A percentile compares a stretch with the other conserved stretches of the same genome.
Conservation (phyloP, 2,113 vertebrate species). For the Isichthys henryi region DNA sequence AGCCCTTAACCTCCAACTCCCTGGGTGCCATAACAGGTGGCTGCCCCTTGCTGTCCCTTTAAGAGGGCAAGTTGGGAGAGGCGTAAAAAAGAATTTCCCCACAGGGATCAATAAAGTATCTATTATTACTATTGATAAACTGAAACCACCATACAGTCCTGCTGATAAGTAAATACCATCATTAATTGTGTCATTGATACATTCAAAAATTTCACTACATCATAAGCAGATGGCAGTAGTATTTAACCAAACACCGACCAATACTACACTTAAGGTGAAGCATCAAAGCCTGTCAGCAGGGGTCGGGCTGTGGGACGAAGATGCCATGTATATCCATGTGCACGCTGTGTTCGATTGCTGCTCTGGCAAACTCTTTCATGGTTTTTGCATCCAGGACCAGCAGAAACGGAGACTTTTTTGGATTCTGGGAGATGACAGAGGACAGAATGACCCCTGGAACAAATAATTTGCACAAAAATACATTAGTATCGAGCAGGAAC, state of each 20-base stretch:
- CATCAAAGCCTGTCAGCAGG: background rate
- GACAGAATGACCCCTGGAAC: conserved; percentile 76
- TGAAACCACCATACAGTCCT: background rate
- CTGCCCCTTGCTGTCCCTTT: too few relatives aligned
- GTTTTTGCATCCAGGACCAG: conserved; percentile 78
- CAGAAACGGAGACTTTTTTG: conserved; percentile 70
- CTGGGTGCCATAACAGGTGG: too few relatives aligned
- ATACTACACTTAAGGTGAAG: background rate
- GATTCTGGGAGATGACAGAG: conserved; percentile 65
- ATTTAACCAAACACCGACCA: background rate
- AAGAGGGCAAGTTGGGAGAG: too few relatives aligned
- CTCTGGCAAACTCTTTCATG: conserved; percentile 72
- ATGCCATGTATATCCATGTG: conserved; percentile 86
- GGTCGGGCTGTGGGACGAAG: conserved; percentile 61
- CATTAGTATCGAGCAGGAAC: background rate
- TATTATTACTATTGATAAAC: background rate
- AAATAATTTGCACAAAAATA: background rate
- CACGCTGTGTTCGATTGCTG: conserved; percentile 58
- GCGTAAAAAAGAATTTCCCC: too few relatives aligned
- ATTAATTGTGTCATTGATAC: background rate
- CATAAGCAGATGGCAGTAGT: background rate
- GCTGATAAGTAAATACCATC: background rate
- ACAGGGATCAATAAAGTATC: too few relatives aligned
- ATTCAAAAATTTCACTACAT: background rate
- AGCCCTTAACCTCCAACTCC: too few relatives aligned